These are phyloP conservation scores for Antigone vipio DNA, from an alignment of 2,113 vertebrate genomes.

Conservation along the genomic window DNA sequence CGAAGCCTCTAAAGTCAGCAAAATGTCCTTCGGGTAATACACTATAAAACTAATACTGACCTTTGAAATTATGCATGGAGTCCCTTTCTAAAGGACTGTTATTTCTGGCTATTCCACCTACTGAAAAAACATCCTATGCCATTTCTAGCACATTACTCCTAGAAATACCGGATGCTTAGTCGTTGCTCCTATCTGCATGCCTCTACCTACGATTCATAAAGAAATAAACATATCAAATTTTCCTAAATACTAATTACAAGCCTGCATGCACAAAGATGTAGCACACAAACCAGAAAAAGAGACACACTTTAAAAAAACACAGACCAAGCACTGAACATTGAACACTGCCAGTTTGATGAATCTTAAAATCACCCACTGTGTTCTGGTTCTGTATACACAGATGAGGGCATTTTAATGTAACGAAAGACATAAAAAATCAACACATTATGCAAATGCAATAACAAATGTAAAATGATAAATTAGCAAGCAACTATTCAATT, in stretches of 20 bases:
- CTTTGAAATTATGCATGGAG: not conserved
- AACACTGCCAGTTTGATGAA: not conserved
- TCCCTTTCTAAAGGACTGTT: not conserved
- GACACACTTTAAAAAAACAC: not conserved
- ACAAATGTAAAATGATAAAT: slow-evolving; percentile 79
- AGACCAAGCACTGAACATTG: not conserved
- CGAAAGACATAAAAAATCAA: slow-evolving; percentile 28
- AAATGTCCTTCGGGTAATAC: not conserved
- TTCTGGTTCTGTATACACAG: slow-evolving; percentile 17
- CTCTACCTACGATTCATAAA: not conserved
- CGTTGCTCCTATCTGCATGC: not conserved
- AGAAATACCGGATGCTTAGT: not conserved
- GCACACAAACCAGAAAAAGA: not conserved
- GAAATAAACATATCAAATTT: not conserved
- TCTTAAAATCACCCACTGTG: slow-evolving; percentile 4
- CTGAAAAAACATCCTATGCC: not conserved
- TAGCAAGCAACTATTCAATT: slow-evolving; percentile 75
- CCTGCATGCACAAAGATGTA: not conserved
- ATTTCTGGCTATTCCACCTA: not conserved
- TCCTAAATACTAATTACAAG: not conserved
- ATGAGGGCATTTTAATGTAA: slow-evolving; percentile 43
- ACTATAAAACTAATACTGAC: not conserved
- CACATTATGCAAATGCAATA: slow-evolving; percentile 70
- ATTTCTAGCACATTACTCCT: not conserved
- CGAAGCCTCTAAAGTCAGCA: not conserved